These are phyloP conservation scores for Protomyctophum bolini DNA, from an alignment of 2,113 vertebrate species.

Conservation along the genomic window DNA sequence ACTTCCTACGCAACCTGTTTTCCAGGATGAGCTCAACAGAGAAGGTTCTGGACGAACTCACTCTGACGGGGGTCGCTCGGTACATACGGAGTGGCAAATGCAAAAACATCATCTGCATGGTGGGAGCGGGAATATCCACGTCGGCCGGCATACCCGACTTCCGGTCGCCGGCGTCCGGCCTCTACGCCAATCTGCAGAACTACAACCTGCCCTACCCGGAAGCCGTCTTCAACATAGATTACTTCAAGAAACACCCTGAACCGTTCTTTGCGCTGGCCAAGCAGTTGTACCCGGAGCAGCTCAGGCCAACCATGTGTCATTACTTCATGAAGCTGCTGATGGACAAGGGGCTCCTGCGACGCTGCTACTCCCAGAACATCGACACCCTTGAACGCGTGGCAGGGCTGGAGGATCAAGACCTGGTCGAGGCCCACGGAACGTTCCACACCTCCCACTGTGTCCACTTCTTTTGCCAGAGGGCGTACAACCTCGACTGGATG, in stretches of 20 bases:
- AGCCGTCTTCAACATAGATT: conserved; percentile 92
- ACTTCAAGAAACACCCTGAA: conserved; percentile 93
- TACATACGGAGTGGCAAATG: conserved; percentile 88
- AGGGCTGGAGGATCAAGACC: conserved; percentile 81
- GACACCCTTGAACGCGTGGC: conserved; percentile 91
- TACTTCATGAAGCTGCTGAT: conserved; percentile 92
- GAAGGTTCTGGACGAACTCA: conserved; percentile 87
- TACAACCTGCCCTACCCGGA: conserved; percentile 90
- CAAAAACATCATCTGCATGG: conserved; percentile 89
- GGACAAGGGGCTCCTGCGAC: conserved; percentile 86
- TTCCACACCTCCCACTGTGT: conserved; percentile 90
- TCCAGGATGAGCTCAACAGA: conserved; percentile 83
- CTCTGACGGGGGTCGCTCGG: conserved; percentile 82
- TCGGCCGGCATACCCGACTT: conserved; percentile 93
- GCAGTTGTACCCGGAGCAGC: conserved; percentile 91
- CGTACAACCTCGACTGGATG: conserved; percentile 89
- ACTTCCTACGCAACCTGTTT: conserved; percentile 88
- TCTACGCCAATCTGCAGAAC: conserved; percentile 90
- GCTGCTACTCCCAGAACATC: conserved; percentile 95
- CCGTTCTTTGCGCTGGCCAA: conserved; percentile 90
- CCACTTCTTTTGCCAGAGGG: conserved; percentile 76
- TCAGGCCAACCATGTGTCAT: conserved; percentile 92
- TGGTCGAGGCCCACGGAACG: conserved; percentile 92
- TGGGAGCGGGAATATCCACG: conserved; percentile 91
- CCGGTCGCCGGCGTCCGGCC: conserved; percentile 88